phyloP scores from a whole-genome alignment of 37 sponge, comb jelly and placozoan genomes.

The Dysidea cf. avara region DNA sequence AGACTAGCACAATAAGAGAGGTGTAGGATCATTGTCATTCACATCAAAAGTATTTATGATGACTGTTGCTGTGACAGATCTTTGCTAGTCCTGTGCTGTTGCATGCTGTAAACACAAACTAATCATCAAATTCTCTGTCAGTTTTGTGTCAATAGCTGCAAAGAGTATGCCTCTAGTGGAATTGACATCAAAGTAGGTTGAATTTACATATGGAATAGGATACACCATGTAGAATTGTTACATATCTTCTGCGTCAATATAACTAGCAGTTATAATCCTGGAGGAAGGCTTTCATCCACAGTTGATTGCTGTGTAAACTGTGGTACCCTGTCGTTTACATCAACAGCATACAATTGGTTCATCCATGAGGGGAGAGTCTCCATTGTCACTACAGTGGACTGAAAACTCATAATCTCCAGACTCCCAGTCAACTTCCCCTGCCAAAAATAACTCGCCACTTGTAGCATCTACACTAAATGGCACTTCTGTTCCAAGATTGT shows the following conservation, averaged over 20 bases:
- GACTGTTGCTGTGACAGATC: slow-evolving; percentile 21
- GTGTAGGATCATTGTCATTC: slow-evolving; percentile 69
- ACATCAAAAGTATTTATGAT: slow-evolving; percentile 36
- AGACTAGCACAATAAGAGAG: slow-evolving; percentile 18
- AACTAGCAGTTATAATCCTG: slow-evolving; percentile 33
- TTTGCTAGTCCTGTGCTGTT: slow-evolving; percentile 38
- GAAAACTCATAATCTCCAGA: slow-evolving; percentile 21
- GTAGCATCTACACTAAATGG: slow-evolving; percentile 30
- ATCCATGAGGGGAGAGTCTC: slow-evolving; percentile 24
- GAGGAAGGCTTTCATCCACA: slow-evolving; percentile 39
- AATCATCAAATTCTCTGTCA: slow-evolving; percentile 6
- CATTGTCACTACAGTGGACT: slow-evolving; percentile 49
- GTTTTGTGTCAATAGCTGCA: not conserved
- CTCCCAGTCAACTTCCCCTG: slow-evolving; percentile 56
- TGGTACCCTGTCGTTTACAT: slow-evolving; percentile 74
- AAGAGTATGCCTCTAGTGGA: slow-evolving; percentile 36
- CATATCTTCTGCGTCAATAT: slow-evolving; percentile 32
- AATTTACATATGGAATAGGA: slow-evolving; percentile 11
- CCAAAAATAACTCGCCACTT: slow-evolving; percentile 38
- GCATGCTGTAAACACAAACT: slow-evolving; percentile 39
- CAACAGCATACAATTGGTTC: slow-evolving; percentile 29
- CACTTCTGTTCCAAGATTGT: slow-evolving; percentile 28
- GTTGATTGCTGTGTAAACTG: slow-evolving; percentile 23
- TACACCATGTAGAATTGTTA: slow-evolving; percentile 44
- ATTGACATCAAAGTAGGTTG: slow-evolving; percentile 32